Percentiles rank a stretch among this genome's conserved stretches.
Conservation (phyloP, 1,140 invertebrate species). For the Hycleus phaleratus region DNA sequence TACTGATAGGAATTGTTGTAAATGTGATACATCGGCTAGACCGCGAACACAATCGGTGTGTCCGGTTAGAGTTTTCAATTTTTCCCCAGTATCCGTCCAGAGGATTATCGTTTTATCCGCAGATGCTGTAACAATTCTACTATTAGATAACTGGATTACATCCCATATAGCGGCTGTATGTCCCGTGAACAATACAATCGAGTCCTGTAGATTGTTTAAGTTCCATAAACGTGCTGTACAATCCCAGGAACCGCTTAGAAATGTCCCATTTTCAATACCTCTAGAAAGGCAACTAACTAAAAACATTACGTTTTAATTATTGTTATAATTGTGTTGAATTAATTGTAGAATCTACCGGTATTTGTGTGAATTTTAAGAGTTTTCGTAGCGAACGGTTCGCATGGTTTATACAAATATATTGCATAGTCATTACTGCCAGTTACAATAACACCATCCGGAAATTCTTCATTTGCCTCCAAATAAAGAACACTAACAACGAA, state of each 20-base stretch:
- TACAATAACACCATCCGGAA: conserved; percentile 70
- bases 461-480: conserved; percentile 57
- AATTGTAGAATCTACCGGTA: conserved; percentile 46
- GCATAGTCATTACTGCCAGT: conserved; percentile 84
- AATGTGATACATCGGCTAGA: conserved; percentile 56
- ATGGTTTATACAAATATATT: conserved; percentile 67
- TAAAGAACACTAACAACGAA: conserved; percentile 77
- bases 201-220: conserved; percentile 42
- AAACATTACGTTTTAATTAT: conserved; percentile 11
- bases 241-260: conserved; percentile 87
- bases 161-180: conserved; percentile 88
- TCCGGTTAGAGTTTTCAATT: conserved; percentile 47
- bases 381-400: conserved; percentile 56
- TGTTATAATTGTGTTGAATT: neutral
- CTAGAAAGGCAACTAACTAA: conserved; percentile 58
- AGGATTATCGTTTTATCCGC: conserved; percentile 87
- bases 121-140: conserved; percentile 70
- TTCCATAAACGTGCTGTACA: conserved; percentile 76
- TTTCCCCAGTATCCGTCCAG: conserved; percentile 59
- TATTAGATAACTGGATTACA: conserved; percentile 54
- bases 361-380: conserved; percentile 73
- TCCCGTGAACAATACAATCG: conserved; percentile 55
- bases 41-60: conserved; percentile 88
- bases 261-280: conserved; percentile 46
- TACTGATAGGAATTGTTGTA: conserved; percentile 67